Conservation (phyloP, 1,140 invertebrate genomes). For the Lordiphosa stackelbergi region DNA sequence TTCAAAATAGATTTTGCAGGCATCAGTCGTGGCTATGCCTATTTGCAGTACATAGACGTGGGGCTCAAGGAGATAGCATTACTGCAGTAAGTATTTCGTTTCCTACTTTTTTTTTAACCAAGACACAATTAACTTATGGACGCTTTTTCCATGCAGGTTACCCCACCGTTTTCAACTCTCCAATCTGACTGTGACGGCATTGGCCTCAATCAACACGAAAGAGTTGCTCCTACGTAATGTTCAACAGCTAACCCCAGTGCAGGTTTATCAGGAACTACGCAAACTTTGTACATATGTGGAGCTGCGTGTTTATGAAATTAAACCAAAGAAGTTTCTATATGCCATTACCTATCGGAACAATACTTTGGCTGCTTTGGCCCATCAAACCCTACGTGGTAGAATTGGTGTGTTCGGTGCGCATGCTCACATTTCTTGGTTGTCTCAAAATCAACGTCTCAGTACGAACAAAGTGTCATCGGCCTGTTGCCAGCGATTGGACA, state of each 20-base stretch:
- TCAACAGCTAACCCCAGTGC: slow-evolving; percentile 10
- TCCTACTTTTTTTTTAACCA: not conserved
- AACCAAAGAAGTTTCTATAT: slow-evolving; percentile 10
- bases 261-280: slow-evolving; percentile 36
- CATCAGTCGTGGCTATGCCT: slow-evolving; percentile 43
- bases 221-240: slow-evolving; percentile 19
- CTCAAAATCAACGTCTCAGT: not conserved
- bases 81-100: slow-evolving; percentile 2
- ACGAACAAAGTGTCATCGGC: too few relatives aligned
- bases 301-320: slow-evolving; percentile 22
- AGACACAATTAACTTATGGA: not conserved
- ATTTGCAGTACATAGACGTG: slow-evolving; percentile 45
- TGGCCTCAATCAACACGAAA: slow-evolving; percentile 24
- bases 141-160: slow-evolving; percentile 15
- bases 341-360: slow-evolving; percentile 39
- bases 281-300: slow-evolving; percentile 13
- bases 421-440: slow-evolving; percentile 32
- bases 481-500: too few relatives aligned
- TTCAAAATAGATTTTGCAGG: slow-evolving; percentile 44
- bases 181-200: slow-evolving; percentile 2
- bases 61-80: slow-evolving; percentile 10
- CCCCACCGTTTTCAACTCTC: not conserved
- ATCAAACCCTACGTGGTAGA: slow-evolving; percentile 6
- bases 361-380: slow-evolving; percentile 26
- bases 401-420: slow-evolving; percentile 17